Percentiles rank a stretch among this genome's conserved stretches.
These are phyloP conservation scores for Entelurus aequoreus DNA, from an alignment of 2,113 vertebrate genomes.

Conservation along the genomic window DNA sequence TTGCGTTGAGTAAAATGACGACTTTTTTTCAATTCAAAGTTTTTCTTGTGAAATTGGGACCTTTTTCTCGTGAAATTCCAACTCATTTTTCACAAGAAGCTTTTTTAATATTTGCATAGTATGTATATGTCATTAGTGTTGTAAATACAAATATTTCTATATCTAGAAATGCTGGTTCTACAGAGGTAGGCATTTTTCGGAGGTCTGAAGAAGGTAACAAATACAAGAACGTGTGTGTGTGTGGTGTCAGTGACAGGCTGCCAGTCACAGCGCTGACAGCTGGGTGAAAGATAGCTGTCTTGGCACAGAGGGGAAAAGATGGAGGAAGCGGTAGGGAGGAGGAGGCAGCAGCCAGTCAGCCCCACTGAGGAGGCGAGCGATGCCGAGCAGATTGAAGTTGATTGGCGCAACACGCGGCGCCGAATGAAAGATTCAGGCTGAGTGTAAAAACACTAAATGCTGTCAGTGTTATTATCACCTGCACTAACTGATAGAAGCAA, in stretches of 20 bases:
- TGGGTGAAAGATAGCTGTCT: slow-evolving; percentile 79
- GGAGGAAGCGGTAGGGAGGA: slow-evolving; percentile 58
- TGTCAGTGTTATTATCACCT: slow-evolving; percentile 90
- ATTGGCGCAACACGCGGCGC: slow-evolving; percentile 81
- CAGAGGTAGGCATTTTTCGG: too few relatives aligned
- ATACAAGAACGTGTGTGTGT: slow-evolving; percentile 38
- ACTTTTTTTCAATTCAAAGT: too few relatives aligned
- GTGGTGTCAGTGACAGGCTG: slow-evolving; percentile 69
- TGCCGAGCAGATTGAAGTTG: slow-evolving; percentile 75
- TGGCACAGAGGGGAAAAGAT: slow-evolving; percentile 64
- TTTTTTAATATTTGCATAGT: too few relatives aligned
- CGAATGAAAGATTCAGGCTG: slow-evolving; percentile 84
- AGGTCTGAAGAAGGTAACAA: too few relatives aligned
- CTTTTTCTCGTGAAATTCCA: too few relatives aligned
- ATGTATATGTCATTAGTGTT: too few relatives aligned
- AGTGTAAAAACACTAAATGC: slow-evolving; percentile 84
- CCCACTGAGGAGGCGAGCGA: slow-evolving; percentile 65
- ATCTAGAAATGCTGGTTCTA: too few relatives aligned
- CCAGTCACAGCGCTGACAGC: slow-evolving; percentile 78
- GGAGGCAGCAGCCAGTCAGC: slow-evolving; percentile 71
- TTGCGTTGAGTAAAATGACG: too few relatives aligned
- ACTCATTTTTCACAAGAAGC: too few relatives aligned
- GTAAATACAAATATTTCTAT: too few relatives aligned
- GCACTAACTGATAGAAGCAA: slow-evolving; percentile 68
- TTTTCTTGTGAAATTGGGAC: too few relatives aligned